phyloP scores from a whole-genome alignment of 1,140 invertebrate genomes.

The Coelopa frigida region DNA sequence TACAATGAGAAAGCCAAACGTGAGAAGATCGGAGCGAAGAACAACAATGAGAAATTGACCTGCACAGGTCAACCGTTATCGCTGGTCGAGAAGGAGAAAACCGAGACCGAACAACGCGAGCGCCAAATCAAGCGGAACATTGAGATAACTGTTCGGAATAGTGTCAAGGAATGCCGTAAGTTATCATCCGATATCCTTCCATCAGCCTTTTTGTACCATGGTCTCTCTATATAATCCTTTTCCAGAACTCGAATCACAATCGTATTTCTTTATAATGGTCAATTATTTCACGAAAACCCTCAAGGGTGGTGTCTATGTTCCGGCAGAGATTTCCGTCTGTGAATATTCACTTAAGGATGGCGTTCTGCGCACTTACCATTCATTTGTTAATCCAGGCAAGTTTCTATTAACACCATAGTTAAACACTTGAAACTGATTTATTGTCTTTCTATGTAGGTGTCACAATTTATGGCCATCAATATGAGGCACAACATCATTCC shows the following conservation, averaged over 20 bases:
- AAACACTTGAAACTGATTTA: constrained; percentile 1
- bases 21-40: constrained; percentile 19
- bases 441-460: constrained; percentile 3
- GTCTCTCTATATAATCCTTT: neutral
- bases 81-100: constrained; percentile 14
- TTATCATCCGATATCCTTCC: neutral
- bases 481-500: constrained; percentile 23
- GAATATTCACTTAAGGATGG: constrained; percentile 28
- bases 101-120: constrained; percentile 5
- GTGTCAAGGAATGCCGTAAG: constrained; percentile 20
- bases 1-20: constrained; percentile 18
- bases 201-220: neutral
- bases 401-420: neutral
- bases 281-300: constrained; percentile 31
- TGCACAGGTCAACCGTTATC: constrained; percentile 18
- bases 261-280: constrained; percentile 25
- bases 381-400: constrained; percentile 31
- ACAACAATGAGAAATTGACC: constrained; percentile 14
- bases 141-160: constrained; percentile 19
- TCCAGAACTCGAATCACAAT: constrained; percentile 9
- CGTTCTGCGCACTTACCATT: constrained; percentile 21
- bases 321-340: constrained; percentile 31
- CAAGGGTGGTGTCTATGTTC: constrained; percentile 21
- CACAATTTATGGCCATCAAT: constrained; percentile 22
- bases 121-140: constrained; percentile 25